phyloP scores from a whole-genome alignment of 2,888 invertebrate genomes.

The Microplitis manilae region DNA sequence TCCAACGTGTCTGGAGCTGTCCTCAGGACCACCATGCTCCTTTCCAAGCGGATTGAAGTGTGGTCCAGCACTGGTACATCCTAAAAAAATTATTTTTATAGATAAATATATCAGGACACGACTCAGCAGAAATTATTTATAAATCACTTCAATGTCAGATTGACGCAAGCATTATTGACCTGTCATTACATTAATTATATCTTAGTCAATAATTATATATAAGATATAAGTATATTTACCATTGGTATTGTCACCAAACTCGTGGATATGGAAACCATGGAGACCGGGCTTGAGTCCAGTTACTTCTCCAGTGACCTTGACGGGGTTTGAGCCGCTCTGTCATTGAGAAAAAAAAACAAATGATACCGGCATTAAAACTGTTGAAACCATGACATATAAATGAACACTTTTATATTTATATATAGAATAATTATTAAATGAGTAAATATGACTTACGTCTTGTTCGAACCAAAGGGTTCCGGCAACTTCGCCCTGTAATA shows the following conservation, averaged over 20 bases:
- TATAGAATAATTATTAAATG: slow-evolving; percentile 10
- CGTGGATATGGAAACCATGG: slow-evolving; percentile 95
- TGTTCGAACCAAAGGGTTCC: slow-evolving; percentile 89
- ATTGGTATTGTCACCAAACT: slow-evolving; percentile 96
- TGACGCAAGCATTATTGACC: slow-evolving; percentile 46
- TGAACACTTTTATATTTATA: not conserved
- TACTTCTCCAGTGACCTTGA: slow-evolving; percentile 87
- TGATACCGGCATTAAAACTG: not conserved
- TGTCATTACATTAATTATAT: slow-evolving; percentile 14
- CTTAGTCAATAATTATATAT: slow-evolving; percentile 6
- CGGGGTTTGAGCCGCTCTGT: slow-evolving; percentile 78
- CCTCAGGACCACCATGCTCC: slow-evolving; percentile 88
- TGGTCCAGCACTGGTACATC: slow-evolving; percentile 92
- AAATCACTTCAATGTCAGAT: slow-evolving; percentile 25
- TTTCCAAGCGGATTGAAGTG: slow-evolving; percentile 91
- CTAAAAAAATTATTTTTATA: slow-evolving; percentile 46
- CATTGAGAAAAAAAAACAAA: slow-evolving; percentile 54
- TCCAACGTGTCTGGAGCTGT: slow-evolving; percentile 85
- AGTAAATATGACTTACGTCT: slow-evolving; percentile 73
- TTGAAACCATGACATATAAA: not conserved
- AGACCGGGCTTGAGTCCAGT: slow-evolving; percentile 83
- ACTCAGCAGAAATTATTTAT: not conserved
- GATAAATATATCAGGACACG: too few species aligned
- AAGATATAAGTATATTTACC: slow-evolving; percentile 71
- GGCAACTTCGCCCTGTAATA: slow-evolving; percentile 87